These are phyloP conservation scores for Pseudonaja textilis DNA, from an alignment of 2,113 vertebrate genomes.

Conservation along the genomic window DNA sequence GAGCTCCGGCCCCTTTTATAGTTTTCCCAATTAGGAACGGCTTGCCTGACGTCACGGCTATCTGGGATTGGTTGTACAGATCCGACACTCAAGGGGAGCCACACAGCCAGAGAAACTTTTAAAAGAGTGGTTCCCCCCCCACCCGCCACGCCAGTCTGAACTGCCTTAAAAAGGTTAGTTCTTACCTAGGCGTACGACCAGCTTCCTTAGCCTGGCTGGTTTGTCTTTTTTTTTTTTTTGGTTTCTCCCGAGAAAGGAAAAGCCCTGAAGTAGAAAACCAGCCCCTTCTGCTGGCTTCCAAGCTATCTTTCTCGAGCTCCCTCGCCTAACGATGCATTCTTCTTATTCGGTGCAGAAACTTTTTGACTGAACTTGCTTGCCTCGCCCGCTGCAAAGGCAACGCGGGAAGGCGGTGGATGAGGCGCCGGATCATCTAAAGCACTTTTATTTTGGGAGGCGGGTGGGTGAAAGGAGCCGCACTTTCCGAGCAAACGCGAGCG, in stretches of 20 bases:
- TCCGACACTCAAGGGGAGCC: conserved; percentile 63
- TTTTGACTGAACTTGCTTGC: conserved; percentile 52
- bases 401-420: conserved; percentile 22
- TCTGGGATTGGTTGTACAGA: conserved; percentile 78
- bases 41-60: conserved; percentile 85
- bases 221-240: conserved; percentile 29
- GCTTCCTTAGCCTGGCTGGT: conserved; percentile 50
- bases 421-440: not conserved
- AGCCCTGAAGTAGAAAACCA: conserved; percentile 21
- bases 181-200: conserved; percentile 1
- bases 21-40: conserved; percentile 71
- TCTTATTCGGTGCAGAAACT: conserved; percentile 41
- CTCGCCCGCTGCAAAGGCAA: conserved; percentile 14
- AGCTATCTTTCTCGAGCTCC: not conserved
- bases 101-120: conserved; percentile 70
- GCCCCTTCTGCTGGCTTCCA: not conserved
- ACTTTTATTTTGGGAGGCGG: not conserved
- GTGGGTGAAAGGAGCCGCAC: conserved; percentile 6
- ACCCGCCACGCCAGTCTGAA: conserved; percentile 34
- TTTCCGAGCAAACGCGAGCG: not conserved
- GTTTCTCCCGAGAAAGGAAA: conserved; percentile 51
- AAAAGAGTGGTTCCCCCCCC: conserved; percentile 54
- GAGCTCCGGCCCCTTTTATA: conserved; percentile 39
- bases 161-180: conserved; percentile 36
- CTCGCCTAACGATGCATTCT: conserved; percentile 42